Base-by-base conservation (phyloP, 1,140 invertebrate species). In the Propsilocerus akamusi region DNA sequence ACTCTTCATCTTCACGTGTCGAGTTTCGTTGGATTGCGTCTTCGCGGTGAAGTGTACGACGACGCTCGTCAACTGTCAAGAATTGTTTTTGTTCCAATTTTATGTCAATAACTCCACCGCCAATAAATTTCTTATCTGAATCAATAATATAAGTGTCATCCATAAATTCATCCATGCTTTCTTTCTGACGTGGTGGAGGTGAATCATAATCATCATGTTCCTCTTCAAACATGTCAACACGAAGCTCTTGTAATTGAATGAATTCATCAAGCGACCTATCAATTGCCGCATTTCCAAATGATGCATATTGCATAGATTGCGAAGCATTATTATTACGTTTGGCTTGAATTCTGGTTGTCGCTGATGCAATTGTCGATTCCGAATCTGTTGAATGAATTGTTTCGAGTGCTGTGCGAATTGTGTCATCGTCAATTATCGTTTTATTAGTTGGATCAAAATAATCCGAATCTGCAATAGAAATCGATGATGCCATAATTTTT, bases 241-340 rank as follows among this genome's bases (percentile, higher is more conserved):
- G 14, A 14, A 28, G 14, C 24, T 51, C 49, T 46, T 51, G 37
- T 24, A 11, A 17, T 25, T 62, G 58, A 8, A 63, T 59, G n/a
- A 64, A 55, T n/a, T 58, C 32, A 5, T 65, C 63, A 1, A 64
- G 23, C 0, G 62, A 65, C 47, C 64, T 59, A 49, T 58, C 61
- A 5, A 65, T 64, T 1, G 63, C 61, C 48, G 60, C 62, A 23
- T 64, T 64, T 1, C 62, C 62, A 48, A 64, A 60, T 1, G 62
- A 64, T 1, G 56, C 57, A 25, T 63, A 60, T 5, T 53, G 57
- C 2, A 24, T 17, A 5, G 37, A 32, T 52, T 51, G 3, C 60
- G 53, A 5, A 59, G 55, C 3, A 59, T 57, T 7, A 58, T 48
- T 24, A 63, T 58, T 52, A n/a, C 56, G 58, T 12, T 58, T 58